Percentiles rank a stretch among this genome's conserved stretches.
These are phyloP conservation scores for Crambe crambe DNA, from an alignment of 37 sponge, comb jelly and placozoan species.

Conservation along the genomic window DNA sequence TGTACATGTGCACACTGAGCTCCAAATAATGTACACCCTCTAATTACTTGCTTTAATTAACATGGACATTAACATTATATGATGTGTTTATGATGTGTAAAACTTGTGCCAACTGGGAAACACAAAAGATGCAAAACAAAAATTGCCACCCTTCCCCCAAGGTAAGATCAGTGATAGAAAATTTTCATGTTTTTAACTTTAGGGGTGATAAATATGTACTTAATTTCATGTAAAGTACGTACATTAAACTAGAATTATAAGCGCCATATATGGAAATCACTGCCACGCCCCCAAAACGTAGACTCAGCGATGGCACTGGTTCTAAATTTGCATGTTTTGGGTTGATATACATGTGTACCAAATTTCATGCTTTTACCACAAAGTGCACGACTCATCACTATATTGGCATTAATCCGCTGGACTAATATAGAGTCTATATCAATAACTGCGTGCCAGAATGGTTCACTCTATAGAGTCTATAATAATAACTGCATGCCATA, in stretches of 20 bases:
- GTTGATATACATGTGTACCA: background rate
- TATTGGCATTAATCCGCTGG: background rate
- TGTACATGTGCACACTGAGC: background rate
- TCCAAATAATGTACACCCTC: background rate
- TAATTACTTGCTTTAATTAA: too few species aligned
- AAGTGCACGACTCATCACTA: background rate
- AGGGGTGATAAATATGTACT: background rate
- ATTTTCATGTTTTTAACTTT: background rate
- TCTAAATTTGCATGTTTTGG: constrained; percentile 1
- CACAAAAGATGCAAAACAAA: too few species aligned
- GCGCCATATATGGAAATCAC: background rate
- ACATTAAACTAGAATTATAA: background rate
- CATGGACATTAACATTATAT: too few species aligned
- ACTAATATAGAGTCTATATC: too few species aligned
- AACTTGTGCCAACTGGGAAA: too few species aligned
- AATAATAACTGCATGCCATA: too few species aligned
- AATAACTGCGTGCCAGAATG: too few species aligned
- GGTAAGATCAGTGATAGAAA: too few species aligned
- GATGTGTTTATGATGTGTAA: too few species aligned
- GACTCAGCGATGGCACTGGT: background rate
- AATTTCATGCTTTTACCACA: background rate
- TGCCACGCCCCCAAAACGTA: background rate
- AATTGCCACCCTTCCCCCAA: too few species aligned
- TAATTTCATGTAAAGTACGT: too few species aligned
- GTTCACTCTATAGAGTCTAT: too few species aligned